Evolutionary conservation across 2,113 vertebrate genomes (phyloP), one percentile per base, ranked within the genome.

Genomic region (Callospermophilus lateralis): DNA sequence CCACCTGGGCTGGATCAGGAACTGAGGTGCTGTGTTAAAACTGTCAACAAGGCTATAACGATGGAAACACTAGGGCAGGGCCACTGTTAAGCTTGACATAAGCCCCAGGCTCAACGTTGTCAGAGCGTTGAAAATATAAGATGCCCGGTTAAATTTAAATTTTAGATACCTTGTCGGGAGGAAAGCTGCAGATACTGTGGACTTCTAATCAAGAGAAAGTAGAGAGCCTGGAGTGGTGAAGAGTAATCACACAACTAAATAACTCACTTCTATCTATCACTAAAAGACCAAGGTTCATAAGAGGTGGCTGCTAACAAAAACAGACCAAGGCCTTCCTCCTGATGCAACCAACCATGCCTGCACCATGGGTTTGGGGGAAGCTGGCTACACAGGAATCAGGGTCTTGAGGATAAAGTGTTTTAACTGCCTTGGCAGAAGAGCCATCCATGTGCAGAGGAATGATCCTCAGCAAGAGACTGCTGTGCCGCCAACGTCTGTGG

Each of bases 171-270:
- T 37, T 48, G 51, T 9, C 53, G 53, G 68, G 6, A 72, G 48
- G 30, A 24, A 86, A 90, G 17, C 42, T 12, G 63, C 13, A 63
- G 48, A 89, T 39, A 72, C 5, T 2, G 19, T 30, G 63, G 45
- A 73, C n/a, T 97, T 89, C 17, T 77, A 67, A 80, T 67, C 94
- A 61, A 74, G 55, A 78, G 55, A 79, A 81, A 93, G 74, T 0
- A 8, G n/a, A 78, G 7, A 58, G 48, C n/a, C 0, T 4, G 8
- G 10, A 11, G 63, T 0, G 1, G 89, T 24, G 24, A 95, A 48
- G 61, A 42, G 2, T 45, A 65, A 48, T 79, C n/a, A 90, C 8
- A 30, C 2, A 22, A 65, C 8, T 63, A 17, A 84, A 73, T 6
- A 68, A 30, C 28, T 76, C 32, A 11, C 34, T 72, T 55, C 72